Evolutionary conservation across 2,797 vertebrate species (phyloP), one percentile per base, ranked within the genome.

Genomic region (Euthynnus affinis): DNA sequence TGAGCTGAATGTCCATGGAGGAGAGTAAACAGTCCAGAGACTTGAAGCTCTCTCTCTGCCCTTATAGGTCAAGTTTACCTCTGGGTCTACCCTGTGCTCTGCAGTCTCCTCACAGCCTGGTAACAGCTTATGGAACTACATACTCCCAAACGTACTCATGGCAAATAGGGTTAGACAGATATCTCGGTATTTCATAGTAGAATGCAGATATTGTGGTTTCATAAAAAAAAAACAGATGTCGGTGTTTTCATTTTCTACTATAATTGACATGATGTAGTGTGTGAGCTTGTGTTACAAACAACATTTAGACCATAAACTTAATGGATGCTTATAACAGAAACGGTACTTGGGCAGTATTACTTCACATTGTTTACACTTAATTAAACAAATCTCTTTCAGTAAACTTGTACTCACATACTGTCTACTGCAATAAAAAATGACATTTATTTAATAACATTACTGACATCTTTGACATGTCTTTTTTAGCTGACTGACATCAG

Each of bases 1-100:
- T 84, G 75, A 81, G 78, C 72, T 76, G 81, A 84, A 84, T 79
- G 72, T 58, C 53, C 72, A 66, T 44, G n/a, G 64, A 64, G 61
- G 68, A 62, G 58, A 66, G 65, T 53, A 78, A 69, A 70, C 68
- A 80, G 68, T 51, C 56, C 20, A 22, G 71, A 61, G 67, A 52
- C 55, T 51, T 46, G 62, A 40, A 75, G 67, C 56, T 68, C 65
- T 76, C 58, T 61, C 65, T 55, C 48, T 82, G 49, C 60, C 76
- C 72, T 79, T 46, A 69, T 52, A 79, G 69, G 64, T 76, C 60
- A 79, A 66, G 73, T 76, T 79, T 85, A 76, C 76, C 49, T 56
- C 53, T 68, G 69, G 79, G 72, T 25, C 58, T 25, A 14, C 32
- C 32, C 52, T 44, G 72, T 32, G 69, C 42, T 76, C 46, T 55